Percentiles rank a stretch among this genome's conserved stretches.
Conservation (phyloP, 92 coral and sea anemone species). For the Palythoa caribaeorum region DNA sequence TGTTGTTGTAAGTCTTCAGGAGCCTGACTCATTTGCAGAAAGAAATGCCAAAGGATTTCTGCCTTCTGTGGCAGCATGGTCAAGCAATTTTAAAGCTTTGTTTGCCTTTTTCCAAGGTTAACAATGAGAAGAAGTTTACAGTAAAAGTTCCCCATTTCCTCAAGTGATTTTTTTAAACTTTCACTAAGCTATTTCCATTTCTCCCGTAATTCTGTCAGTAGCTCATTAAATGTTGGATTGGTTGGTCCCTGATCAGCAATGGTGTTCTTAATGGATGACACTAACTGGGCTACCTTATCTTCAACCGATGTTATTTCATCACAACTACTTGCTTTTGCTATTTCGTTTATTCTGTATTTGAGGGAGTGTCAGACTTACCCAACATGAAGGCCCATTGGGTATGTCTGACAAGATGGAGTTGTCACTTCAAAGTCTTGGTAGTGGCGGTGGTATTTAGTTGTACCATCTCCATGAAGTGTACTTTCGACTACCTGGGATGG, state of each 20-base stretch:
- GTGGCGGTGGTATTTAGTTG: slow-evolving; percentile 51
- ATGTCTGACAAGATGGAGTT: slow-evolving; percentile 54
- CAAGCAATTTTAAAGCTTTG: slow-evolving; percentile 51
- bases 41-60: slow-evolving; percentile 20
- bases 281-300: slow-evolving; percentile 48
- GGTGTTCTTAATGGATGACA: slow-evolving; percentile 53
- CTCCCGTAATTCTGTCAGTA: slow-evolving; percentile 28
- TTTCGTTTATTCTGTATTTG: slow-evolving; percentile 51
- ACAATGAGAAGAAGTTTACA: slow-evolving; percentile 53
- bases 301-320: not conserved
- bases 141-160: slow-evolving; percentile 58
- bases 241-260: slow-evolving; percentile 58
- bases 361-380: slow-evolving; percentile 35
- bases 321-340: slow-evolving; percentile 23
- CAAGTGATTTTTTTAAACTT: slow-evolving; percentile 11
- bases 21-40: slow-evolving; percentile 50
- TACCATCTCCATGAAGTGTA: slow-evolving; percentile 61
- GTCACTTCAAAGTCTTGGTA: slow-evolving; percentile 61
- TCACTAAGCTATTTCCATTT: slow-evolving; percentile 7
- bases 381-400: slow-evolving; percentile 12
- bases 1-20: slow-evolving; percentile 53
- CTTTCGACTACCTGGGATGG: slow-evolving; percentile 51
- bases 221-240: slow-evolving; percentile 54
- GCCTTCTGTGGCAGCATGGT: slow-evolving; percentile 59
- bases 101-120: slow-evolving; percentile 55